Percentiles rank a stretch among this genome's conserved stretches.
Conservation (phyloP, 2,888 invertebrate genomes). For the Hofmannophila pseudospretella region DNA sequence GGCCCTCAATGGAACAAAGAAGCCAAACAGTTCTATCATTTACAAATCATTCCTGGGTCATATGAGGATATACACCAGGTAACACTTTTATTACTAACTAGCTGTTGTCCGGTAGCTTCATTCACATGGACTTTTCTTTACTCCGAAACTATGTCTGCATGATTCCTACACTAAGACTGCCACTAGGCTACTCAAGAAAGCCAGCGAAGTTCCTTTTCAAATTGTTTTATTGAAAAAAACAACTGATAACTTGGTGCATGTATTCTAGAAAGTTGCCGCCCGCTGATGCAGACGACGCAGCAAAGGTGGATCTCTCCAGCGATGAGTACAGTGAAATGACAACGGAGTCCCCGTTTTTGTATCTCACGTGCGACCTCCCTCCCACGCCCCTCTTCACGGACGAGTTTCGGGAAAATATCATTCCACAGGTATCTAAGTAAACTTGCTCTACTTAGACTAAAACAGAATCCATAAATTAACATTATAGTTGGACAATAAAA, state of each 20-base stretch:
- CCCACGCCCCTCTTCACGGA: constrained; percentile 98
- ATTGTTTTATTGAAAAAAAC: no score
- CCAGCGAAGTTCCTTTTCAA: no score
- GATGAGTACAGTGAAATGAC: constrained; percentile 92
- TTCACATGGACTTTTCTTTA: no score
- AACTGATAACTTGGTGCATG: no score
- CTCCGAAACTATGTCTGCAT: no score
- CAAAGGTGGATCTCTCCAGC: constrained; percentile 87
- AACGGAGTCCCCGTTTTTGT: constrained; percentile 95
- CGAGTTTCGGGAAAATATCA: constrained; percentile 98
- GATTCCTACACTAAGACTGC: no score
- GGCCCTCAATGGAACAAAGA: constrained; percentile 95
- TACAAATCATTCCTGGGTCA: constrained; percentile 96
- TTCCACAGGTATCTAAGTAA: constrained; percentile 87
- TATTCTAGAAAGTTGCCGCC: constrained; percentile 90
- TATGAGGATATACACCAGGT: constrained; percentile 90
- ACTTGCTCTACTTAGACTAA: no score
- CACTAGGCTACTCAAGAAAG: no score
- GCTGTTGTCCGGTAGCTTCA: no score
- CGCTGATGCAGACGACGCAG: constrained; percentile 93
- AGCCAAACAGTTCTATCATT: constrained; percentile 92
- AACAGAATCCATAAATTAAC: no score
- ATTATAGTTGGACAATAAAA: no score
- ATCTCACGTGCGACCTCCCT: constrained; percentile 97
- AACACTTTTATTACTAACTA: no score